A percentile compares a stretch with the other conserved stretches of the same genome.
phyloP scores from a whole-genome alignment of 2,888 invertebrate genomes.

The Adelognathus sp. region DNA sequence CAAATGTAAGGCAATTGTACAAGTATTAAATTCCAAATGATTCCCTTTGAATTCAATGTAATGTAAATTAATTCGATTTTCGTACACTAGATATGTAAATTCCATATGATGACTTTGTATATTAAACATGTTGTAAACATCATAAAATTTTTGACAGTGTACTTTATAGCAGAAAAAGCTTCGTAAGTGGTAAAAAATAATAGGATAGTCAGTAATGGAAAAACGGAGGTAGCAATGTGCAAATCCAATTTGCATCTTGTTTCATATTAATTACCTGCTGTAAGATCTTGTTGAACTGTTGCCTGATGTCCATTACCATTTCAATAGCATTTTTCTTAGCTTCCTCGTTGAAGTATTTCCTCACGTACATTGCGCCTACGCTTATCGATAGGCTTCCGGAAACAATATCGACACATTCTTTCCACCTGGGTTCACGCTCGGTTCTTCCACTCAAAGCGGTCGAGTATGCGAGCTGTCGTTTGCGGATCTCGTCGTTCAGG shows the following conservation, averaged over 20 bases:
- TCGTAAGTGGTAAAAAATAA: no score
- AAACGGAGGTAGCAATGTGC: no score
- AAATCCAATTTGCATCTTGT: no score
- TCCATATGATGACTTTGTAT: background rate
- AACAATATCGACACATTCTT: constrained; percentile 93
- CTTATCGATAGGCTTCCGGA: constrained; percentile 89
- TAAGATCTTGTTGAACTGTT: constrained; percentile 91
- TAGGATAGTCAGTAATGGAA: no score
- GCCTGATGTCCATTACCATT: constrained; percentile 93
- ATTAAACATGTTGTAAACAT: no score
- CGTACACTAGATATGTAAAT: no score
- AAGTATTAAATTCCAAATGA: no score
- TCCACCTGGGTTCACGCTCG: constrained; percentile 94
- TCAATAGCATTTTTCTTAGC: constrained; percentile 92
- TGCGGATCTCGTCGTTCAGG: constrained; percentile 89
- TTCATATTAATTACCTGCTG: constrained; percentile 80
- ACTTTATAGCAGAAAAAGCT: no score
- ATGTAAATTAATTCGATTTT: no score
- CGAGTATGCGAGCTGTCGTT: constrained; percentile 90
- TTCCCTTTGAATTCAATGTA: no score
- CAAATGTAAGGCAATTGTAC: no score
- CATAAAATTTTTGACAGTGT: no score
- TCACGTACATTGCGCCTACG: constrained; percentile 92
- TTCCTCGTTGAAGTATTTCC: constrained; percentile 92
- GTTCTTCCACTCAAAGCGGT: constrained; percentile 92